A percentile compares a stretch with the other conserved stretches of the same genome.
Evolutionary conservation across 2,797 vertebrate species (phyloP).

Genomic region (Distichodus sexfasciatus): DNA sequence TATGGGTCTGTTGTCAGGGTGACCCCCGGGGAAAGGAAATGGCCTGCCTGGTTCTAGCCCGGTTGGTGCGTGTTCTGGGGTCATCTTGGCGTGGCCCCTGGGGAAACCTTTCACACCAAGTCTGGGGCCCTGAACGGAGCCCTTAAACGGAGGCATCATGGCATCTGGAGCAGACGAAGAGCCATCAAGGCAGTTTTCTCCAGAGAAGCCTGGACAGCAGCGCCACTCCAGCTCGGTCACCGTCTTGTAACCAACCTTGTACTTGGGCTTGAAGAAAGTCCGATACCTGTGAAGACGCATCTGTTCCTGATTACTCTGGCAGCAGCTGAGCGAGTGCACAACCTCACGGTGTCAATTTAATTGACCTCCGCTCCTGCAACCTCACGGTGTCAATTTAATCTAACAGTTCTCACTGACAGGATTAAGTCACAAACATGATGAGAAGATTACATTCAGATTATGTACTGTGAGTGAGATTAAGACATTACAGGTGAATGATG

Average conservation of each 20-base stretch:
- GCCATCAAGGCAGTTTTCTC: conserved; percentile 84
- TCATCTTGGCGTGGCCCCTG: conserved; percentile 69
- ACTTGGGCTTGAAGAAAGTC: conserved; percentile 89
- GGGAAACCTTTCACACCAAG: conserved; percentile 79
- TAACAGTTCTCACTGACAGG: background rate
- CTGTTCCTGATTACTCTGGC: no score
- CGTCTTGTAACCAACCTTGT: conserved; percentile 90
- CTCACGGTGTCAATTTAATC: background rate
- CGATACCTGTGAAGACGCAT: conserved; percentile 83
- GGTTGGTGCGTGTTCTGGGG: conserved; percentile 64
- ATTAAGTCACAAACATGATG: background rate
- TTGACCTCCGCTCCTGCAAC: background rate
- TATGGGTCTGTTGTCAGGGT: conserved; percentile 67
- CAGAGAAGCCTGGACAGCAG: conserved; percentile 89
- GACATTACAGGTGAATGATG: background rate
- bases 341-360: no score
- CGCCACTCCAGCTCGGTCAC: conserved; percentile 94
- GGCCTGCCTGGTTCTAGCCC: conserved; percentile 71
- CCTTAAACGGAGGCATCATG: conserved; percentile 75
- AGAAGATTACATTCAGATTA: background rate
- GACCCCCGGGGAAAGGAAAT: conserved; percentile 65
- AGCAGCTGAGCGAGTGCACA: no score
- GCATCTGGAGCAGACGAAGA: conserved; percentile 73
- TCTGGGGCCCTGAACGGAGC: conserved; percentile 66
- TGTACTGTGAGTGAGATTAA: background rate